phyloP scores from a whole-genome alignment of 2,888 invertebrate species.

The Calliphora vomitoria region DNA sequence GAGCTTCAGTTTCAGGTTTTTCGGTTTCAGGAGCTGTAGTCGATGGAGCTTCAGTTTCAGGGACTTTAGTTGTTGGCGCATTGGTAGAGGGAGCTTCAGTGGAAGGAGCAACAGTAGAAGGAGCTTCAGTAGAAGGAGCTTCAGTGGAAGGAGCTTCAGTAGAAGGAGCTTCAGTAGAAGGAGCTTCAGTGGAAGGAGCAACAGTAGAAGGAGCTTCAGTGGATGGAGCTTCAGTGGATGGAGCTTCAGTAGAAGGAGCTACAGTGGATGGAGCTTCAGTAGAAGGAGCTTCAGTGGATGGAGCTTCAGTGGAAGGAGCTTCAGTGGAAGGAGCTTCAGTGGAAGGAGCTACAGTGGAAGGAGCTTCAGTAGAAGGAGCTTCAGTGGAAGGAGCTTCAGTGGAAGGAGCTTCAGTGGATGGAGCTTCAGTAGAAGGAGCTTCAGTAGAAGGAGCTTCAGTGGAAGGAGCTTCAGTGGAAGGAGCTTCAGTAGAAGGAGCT shows the following conservation, averaged over 20 bases:
- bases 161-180: neutral
- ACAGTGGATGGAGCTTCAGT: neutral
- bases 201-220: neutral
- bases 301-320: neutral
- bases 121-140: neutral
- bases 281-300: neutral
- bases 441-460: neutral
- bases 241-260: neutral
- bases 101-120: neutral
- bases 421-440: conserved; percentile 19
- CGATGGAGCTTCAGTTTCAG: neutral
- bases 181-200: neutral
- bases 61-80: conserved; percentile 14
- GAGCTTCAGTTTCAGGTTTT: conserved; percentile 18
- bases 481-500: neutral
- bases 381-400: neutral
- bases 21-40: conserved; percentile 9
- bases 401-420: neutral
- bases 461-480: neutral
- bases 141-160: conserved; percentile 16
- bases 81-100: conserved; percentile 20
- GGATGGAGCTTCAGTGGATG: neutral
- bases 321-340: neutral
- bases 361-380: neutral
- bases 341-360: neutral